These are phyloP conservation scores for Cryptocephalus moraei DNA, from an alignment of 2,888 invertebrate genomes.

Conservation along the genomic window DNA sequence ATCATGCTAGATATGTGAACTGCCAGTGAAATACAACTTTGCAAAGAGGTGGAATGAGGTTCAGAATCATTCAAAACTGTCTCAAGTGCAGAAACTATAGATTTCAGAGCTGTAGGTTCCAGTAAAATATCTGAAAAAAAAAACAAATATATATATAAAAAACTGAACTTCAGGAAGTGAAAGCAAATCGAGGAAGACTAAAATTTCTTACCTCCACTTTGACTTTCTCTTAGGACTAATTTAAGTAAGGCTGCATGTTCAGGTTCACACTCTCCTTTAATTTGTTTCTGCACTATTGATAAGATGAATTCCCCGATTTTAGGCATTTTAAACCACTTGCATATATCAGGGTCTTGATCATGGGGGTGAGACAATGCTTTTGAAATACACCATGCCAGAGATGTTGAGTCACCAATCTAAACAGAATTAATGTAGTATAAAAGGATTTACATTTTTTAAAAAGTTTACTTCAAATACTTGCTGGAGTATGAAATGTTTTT, in stretches of 20 bases:
- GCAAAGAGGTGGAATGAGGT: too few relatives aligned
- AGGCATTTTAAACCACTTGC: constrained; percentile 40
- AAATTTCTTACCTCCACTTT: constrained; percentile 33
- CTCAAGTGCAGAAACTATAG: too few relatives aligned
- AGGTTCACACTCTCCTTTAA: constrained; percentile 26
- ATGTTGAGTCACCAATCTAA: constrained; percentile 3
- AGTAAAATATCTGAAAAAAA: too few relatives aligned
- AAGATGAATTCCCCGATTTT: constrained; percentile 37
- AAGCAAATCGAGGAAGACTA: background rate
- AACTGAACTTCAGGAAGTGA: background rate
- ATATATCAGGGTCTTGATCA: constrained; percentile 32
- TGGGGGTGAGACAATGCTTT: constrained; percentile 39
- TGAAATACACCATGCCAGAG: constrained; percentile 39
- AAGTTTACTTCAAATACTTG: constrained; percentile 43
- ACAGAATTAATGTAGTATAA: too few relatives aligned
- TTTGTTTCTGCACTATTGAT: constrained; percentile 30
- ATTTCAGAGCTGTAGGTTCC: too few relatives aligned
- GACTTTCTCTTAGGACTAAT: constrained; percentile 32
- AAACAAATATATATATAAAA: too few relatives aligned
- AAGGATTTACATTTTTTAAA: background rate
- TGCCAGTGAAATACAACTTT: constrained; percentile 41
- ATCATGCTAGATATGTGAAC: constrained; percentile 43
- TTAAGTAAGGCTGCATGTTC: constrained; percentile 30
- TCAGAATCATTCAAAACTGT: too few relatives aligned
- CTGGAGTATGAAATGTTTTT: constrained; percentile 46